phyloP scores from a whole-genome alignment of 2,888 invertebrate species.

The Phortica okadai region DNA sequence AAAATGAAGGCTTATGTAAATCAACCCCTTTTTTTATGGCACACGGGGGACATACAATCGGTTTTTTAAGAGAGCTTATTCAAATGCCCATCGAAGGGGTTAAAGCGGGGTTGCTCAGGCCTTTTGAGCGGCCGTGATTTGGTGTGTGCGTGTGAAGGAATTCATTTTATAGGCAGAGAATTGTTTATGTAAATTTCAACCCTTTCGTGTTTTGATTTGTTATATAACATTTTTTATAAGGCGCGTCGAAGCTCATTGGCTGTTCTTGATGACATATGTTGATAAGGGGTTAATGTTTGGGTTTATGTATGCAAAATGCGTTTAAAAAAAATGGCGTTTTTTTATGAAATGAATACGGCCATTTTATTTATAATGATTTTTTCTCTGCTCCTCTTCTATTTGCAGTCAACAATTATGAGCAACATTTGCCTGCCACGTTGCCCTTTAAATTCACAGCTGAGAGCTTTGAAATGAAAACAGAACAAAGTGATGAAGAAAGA shows the following conservation, averaged over 20 bases:
- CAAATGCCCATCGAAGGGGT: slow-evolving; percentile 51
- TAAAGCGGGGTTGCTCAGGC: slow-evolving; percentile 54
- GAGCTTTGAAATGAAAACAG: slow-evolving; percentile 35
- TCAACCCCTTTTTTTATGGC: slow-evolving; percentile 67
- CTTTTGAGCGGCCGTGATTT: slow-evolving; percentile 51
- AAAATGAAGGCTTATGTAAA: slow-evolving; percentile 70
- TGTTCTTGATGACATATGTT: background rate
- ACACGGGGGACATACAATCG: slow-evolving; percentile 36
- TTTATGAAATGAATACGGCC: background rate
- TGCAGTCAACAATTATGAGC: slow-evolving; percentile 44
- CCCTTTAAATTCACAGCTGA: slow-evolving; percentile 54
- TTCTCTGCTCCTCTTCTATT: slow-evolving; percentile 12
- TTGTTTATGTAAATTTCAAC: slow-evolving; percentile 66
- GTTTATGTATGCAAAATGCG: background rate
- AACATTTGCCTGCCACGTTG: slow-evolving; percentile 26
- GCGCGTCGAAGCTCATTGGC: slow-evolving; percentile 11
- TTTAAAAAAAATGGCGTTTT: slow-evolving; percentile 44
- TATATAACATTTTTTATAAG: slow-evolving; percentile 10
- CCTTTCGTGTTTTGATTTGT: slow-evolving; percentile 51
- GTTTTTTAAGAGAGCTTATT: slow-evolving; percentile 61
- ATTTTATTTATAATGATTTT: background rate
- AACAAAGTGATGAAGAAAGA: slow-evolving; percentile 36
- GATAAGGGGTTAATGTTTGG: background rate
- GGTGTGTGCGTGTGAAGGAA: slow-evolving; percentile 21
- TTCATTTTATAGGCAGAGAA: slow-evolving; percentile 28